Base-by-base conservation (phyloP, 2,888 invertebrate genomes). In the Acanthococcus lagerstroemiae region DNA sequence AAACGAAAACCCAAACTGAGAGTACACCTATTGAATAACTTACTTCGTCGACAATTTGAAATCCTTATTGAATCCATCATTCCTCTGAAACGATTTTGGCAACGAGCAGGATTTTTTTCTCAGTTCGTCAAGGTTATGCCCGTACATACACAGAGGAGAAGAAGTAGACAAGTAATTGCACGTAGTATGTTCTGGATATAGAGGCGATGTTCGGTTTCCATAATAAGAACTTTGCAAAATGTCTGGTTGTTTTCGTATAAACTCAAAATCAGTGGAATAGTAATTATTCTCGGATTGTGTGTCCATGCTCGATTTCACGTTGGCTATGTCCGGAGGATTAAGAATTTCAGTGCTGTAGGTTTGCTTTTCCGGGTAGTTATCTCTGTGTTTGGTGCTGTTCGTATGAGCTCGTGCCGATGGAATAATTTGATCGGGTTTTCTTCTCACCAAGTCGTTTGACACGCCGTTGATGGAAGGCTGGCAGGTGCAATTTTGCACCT, bases 101-200 rank as follows among this genome's bases (percentile, higher is more conserved):
- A 65, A 55, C 9, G 65, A 65, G 30, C 22, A 65, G 12, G 65
- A 65, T 65, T 65, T 65, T 44, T 44, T 65, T 25, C 52, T 65
- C 17, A 37, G 21, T 44, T 65, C 55, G 15, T 54, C 54, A 6
- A 46, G 19, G 19, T 46, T 45, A 9, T 19, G 45, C n/a, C 26
- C 26, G 25, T 58, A 22, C 19, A 17, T 21, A 44, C 27, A 57
- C 3, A 24, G 45, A 7, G 58, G 19, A 2, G 58, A 26, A 25
- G 15, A 25, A 26, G 19, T 46, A 50, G 1, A 21, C 4, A n/a
- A 1, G 17, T 50, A 19, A 21, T 50, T 19, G 22, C 15, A 12
- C 19, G 54, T 1, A 24, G n/a, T n/a, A 4, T 44, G 46, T 45
- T 58, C 58, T 1, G 45, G 19, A 5, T 44, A 58, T 25, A 58